Evolutionary conservation across 1,140 invertebrate species (phyloP).

Genomic region (Drosophila elegans): DNA sequence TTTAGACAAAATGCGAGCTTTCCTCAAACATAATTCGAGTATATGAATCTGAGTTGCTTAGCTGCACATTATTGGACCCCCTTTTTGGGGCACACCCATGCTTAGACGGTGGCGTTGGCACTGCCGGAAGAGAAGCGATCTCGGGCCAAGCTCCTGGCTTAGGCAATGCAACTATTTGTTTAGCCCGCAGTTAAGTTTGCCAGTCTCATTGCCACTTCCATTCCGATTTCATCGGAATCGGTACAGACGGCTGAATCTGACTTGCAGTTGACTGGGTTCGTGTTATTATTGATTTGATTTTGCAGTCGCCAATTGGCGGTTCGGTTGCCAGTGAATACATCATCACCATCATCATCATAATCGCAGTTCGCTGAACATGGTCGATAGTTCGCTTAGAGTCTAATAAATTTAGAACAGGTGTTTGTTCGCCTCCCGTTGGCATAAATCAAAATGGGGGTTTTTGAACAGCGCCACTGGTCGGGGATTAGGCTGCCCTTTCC

Average conservation of each 20-base stretch:
- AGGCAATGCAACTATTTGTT: slow-evolving; percentile 49
- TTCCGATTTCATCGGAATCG: slow-evolving; percentile 5
- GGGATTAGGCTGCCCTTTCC: slow-evolving; percentile 28
- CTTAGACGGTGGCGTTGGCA: background rate
- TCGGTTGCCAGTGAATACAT: slow-evolving; percentile 25
- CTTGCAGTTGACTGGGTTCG: slow-evolving; percentile 47
- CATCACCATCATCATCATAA: slow-evolving; percentile 15
- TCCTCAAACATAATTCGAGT: background rate
- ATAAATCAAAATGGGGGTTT: slow-evolving; percentile 71
- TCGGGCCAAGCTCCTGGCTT: slow-evolving; percentile 47
- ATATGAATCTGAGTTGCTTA: slow-evolving; percentile 1
- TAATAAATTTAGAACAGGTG: slow-evolving; percentile 64
- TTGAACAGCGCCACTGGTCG: slow-evolving; percentile 40
- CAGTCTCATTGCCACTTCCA: background rate
- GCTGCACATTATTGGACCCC: background rate
- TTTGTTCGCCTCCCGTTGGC: slow-evolving; percentile 20
- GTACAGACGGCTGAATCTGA: slow-evolving; percentile 5
- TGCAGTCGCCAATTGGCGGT: slow-evolving; percentile 56
- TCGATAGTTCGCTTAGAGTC: slow-evolving; percentile 36
- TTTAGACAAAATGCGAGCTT: slow-evolving; percentile 14
- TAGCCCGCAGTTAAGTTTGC: slow-evolving; percentile 25
- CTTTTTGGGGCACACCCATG: background rate
- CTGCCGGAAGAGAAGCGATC: slow-evolving; percentile 35
- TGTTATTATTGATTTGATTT: slow-evolving; percentile 50
- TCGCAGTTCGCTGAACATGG: slow-evolving; percentile 28